These are phyloP conservation scores for Grammomys dolichurus DNA, from an alignment of 2,113 vertebrate species.

Conservation along the genomic window DNA sequence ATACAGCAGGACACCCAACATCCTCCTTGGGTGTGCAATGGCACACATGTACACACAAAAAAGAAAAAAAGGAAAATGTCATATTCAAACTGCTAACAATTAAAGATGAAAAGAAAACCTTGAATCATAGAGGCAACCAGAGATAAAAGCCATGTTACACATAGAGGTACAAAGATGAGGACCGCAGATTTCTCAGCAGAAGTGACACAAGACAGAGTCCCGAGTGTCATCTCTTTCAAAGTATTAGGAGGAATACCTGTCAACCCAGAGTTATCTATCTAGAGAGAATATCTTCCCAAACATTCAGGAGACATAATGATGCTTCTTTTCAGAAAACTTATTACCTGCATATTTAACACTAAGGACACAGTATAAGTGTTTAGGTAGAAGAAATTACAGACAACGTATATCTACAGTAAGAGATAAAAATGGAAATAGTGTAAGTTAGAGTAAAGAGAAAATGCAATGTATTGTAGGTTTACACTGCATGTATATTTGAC, in stretches of 20 bases:
- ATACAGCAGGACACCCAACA: no score
- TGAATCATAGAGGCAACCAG: conserved; percentile 23
- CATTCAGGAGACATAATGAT: background rate
- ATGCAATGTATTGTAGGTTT: conserved; percentile 9
- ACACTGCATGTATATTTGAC: background rate
- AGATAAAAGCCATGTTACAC: conserved; percentile 7
- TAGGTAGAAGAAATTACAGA: conserved; percentile 2
- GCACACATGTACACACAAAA: background rate
- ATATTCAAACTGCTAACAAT: conserved; percentile 49
- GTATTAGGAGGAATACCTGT: background rate
- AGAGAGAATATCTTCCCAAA: conserved; percentile 21
- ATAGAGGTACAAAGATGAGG: background rate
- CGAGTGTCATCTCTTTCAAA: background rate
- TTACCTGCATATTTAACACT: background rate
- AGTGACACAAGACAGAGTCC: background rate
- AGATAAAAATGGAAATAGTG: conserved; percentile 19
- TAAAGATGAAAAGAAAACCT: conserved; percentile 47
- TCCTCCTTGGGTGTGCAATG: background rate
- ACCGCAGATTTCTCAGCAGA: background rate
- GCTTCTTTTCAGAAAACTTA: conserved; percentile 9
- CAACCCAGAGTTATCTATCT: background rate
- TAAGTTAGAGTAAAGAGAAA: conserved; percentile 20
- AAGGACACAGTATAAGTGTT: background rate
- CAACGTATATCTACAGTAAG: background rate
- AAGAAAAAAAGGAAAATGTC: background rate